These are phyloP conservation scores for Scaptomyza cyrtandrae DNA, from an alignment of 2,888 invertebrate genomes.

Conservation along the genomic window DNA sequence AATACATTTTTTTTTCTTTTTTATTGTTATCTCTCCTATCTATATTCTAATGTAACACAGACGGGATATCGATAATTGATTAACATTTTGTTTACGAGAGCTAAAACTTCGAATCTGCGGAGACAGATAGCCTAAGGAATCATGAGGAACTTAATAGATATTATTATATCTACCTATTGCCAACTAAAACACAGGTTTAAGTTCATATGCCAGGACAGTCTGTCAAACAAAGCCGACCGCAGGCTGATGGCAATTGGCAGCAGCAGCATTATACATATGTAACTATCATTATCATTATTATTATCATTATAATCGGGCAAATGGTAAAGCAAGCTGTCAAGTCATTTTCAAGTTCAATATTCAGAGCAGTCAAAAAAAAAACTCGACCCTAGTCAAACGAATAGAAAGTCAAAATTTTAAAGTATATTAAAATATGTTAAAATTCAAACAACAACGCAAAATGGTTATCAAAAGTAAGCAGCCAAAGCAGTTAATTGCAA, in stretches of 20 bases:
- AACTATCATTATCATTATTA: not conserved
- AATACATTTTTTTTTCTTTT: too few relatives aligned
- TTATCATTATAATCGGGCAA: too few relatives aligned
- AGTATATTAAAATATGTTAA: not conserved
- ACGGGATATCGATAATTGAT: too few relatives aligned
- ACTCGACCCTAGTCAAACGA: conserved; percentile 18
- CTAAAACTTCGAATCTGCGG: too few relatives aligned
- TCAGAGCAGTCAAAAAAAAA: not conserved
- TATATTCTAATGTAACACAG: too few relatives aligned
- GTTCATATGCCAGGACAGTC: not conserved
- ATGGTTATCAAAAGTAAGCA: conserved; percentile 30
- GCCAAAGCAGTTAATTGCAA: not conserved
- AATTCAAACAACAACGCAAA: conserved; percentile 10
- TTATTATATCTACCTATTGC: too few relatives aligned
- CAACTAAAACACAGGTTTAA: too few relatives aligned
- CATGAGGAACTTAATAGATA: too few relatives aligned
- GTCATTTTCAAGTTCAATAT: not conserved
- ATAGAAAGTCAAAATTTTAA: conserved; percentile 33
- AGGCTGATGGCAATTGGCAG: not conserved
- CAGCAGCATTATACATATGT: not conserved
- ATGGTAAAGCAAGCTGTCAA: not conserved
- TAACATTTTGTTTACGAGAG: too few relatives aligned
- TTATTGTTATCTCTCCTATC: too few relatives aligned
- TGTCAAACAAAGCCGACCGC: not conserved
- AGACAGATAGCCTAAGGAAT: too few relatives aligned